Conservation (phyloP, 2,888 invertebrate species). For the Cantharis lateralis region DNA sequence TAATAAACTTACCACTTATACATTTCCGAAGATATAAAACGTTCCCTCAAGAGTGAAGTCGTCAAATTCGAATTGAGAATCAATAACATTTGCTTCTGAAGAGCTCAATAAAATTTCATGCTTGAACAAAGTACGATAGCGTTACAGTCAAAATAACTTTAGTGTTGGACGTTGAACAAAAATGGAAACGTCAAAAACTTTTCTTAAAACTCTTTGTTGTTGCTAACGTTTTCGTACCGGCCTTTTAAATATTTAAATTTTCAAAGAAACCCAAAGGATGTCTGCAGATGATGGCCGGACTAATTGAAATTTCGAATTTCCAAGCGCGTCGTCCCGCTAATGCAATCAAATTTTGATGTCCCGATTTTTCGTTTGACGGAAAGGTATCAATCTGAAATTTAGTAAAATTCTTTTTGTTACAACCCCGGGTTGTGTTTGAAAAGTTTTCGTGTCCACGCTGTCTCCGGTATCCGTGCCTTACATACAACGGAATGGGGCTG, state of each 20-base stretch:
- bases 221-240: background rate
- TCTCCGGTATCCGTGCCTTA: background rate
- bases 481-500: background rate
- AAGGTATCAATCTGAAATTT: background rate
- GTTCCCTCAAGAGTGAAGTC: constrained; percentile 19
- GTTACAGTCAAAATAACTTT: constrained; percentile 31
- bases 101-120: constrained; percentile 29
- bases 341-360: background rate
- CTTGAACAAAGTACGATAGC: constrained; percentile 31
- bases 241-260: background rate
- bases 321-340: background rate
- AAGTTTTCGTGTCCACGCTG: background rate
- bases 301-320: background rate
- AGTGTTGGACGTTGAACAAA: constrained; percentile 24
- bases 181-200: constrained; percentile 23
- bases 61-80: constrained; percentile 28
- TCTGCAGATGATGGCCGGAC: background rate
- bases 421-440: background rate
- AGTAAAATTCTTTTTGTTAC: background rate
- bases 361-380: background rate
- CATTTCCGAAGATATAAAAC: background rate
- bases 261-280: background rate
- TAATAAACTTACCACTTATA: constrained; percentile 1
- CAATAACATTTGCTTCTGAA: constrained; percentile 29
- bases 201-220: constrained; percentile 14